Evolutionary conservation across 2,888 invertebrate genomes (phyloP).

Genomic region (Cephus spinipes): DNA sequence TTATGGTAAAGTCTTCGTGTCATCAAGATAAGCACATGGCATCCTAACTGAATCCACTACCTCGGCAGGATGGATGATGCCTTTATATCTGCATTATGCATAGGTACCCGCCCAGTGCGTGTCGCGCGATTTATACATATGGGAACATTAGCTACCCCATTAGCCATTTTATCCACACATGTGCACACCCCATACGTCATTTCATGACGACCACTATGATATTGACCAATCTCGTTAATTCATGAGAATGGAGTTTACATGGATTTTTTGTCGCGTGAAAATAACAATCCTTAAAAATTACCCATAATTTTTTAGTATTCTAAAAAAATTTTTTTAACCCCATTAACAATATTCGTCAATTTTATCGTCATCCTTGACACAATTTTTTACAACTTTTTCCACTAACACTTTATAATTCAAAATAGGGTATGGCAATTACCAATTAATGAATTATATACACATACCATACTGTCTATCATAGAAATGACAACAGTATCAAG

Average conservation of each 20-base stretch:
- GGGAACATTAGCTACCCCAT: slow-evolving; percentile 62
- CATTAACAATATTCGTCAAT: background rate
- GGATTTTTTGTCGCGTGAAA: background rate
- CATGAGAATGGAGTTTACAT: background rate
- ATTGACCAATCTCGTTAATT: background rate
- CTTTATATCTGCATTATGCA: slow-evolving; percentile 53
- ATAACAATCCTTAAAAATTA: background rate
- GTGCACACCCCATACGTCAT: slow-evolving; percentile 29
- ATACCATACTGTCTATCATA: background rate
- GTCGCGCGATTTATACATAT: slow-evolving; percentile 56
- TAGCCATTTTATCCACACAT: slow-evolving; percentile 56
- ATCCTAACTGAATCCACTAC: background rate
- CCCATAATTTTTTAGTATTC: background rate
- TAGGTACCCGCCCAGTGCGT: slow-evolving; percentile 56
- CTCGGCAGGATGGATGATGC: slow-evolving; percentile 44
- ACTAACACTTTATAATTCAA: background rate
- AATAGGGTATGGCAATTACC: background rate
- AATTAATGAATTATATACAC: too few species aligned
- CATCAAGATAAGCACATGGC: slow-evolving; percentile 22
- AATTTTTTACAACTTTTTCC: background rate
- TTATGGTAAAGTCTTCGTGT: slow-evolving; percentile 19
- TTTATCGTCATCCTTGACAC: background rate
- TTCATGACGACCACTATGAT: slow-evolving; percentile 7
- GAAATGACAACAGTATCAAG: background rate
- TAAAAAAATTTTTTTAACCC: background rate